Evolutionary conservation across 1,140 invertebrate species (phyloP), one percentile per base, ranked within the genome.

Genomic region (Caenorhabditis inopinata): DNA sequence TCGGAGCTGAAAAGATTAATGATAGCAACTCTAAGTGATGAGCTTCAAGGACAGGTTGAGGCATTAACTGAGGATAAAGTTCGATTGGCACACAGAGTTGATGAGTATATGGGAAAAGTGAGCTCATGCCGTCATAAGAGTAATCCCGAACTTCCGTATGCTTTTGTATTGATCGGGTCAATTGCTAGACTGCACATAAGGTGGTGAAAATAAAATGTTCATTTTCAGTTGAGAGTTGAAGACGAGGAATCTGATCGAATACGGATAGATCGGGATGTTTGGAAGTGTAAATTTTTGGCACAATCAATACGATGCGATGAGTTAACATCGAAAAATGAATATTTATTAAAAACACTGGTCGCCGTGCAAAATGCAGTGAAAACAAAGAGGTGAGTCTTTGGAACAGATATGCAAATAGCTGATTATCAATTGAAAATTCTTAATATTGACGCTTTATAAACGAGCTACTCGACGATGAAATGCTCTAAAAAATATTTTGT

Each of bases 231-330:
- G 29, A 75, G 46, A 45, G 25, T 47, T 16, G 74, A 75, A 32
- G 74, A 48, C 16, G 47, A 49, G 32, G 47, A 48, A 49, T 47
- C 47, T 9, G 74, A 75, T 32, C 5, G 47, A 16, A 23, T 75
- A 7, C 74, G 47, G 48, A 75, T 75, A 27, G 74, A 75, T 32
- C 45, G 35, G 27, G 74, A 75, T 18, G 74, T 75, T 75, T 75
- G 74, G 74, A 75, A 75, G 27, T 75, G 74, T 21, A 75, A 75
- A 27, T 75, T 75, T 42, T 35, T 75, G 16, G 74, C 74, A 14
- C 74, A 75, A 75, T 75, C 74, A 16, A 75, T 75, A n/a, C n/a
- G 74, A 48, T 75, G 74, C 38, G 74, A 75, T 75, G 74, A 75
- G n/a, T 21, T 75, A 21, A 47, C 29, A 18, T 27, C 21, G n/a